phyloP scores from a whole-genome alignment of 2,797 vertebrate genomes.

The Uromys caudimaculatus region DNA sequence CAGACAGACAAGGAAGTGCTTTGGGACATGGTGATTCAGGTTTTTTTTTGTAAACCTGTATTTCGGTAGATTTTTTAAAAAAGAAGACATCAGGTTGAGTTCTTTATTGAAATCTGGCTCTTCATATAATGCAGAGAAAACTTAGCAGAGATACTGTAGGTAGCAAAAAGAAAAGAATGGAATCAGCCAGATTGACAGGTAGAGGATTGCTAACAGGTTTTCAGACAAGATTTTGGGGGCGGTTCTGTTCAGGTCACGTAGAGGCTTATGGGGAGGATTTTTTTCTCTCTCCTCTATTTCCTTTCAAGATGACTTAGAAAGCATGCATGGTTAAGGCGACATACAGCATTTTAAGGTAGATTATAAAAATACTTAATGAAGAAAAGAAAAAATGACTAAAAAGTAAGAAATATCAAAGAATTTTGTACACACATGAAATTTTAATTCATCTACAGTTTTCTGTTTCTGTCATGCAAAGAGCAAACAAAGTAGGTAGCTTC shows the following conservation, averaged over 20 bases:
- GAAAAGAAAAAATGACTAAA: slow-evolving; percentile 8
- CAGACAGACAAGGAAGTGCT: slow-evolving; percentile 18
- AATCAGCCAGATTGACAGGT: not conserved
- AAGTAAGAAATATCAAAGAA: slow-evolving; percentile 45
- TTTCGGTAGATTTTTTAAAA: not conserved
- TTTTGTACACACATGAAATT: slow-evolving; percentile 24
- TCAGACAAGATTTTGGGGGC: not conserved
- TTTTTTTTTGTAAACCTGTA: slow-evolving; percentile 30
- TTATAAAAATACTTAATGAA: slow-evolving; percentile 21
- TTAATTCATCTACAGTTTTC: not conserved
- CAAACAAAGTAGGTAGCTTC: slow-evolving; percentile 37
- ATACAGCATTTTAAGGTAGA: slow-evolving; percentile 42
- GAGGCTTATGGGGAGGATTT: not conserved
- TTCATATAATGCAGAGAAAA: not conserved
- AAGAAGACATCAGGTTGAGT: slow-evolving; percentile 2
- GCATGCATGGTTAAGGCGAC: not conserved
- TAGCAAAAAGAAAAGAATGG: slow-evolving; percentile 19
- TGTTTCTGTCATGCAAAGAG: slow-evolving; percentile 13
- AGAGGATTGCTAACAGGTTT: not conserved
- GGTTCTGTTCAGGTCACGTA: not conserved
- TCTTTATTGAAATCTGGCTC: slow-evolving; percentile 42
- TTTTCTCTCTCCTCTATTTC: not conserved
- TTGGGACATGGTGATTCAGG: not conserved
- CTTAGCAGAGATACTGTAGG: slow-evolving; percentile 30
- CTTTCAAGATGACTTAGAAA: not conserved